Evolutionary conservation across 2,888 invertebrate genomes (phyloP), one percentile per base, ranked within the genome.

Genomic region (Eulithis testata): DNA sequence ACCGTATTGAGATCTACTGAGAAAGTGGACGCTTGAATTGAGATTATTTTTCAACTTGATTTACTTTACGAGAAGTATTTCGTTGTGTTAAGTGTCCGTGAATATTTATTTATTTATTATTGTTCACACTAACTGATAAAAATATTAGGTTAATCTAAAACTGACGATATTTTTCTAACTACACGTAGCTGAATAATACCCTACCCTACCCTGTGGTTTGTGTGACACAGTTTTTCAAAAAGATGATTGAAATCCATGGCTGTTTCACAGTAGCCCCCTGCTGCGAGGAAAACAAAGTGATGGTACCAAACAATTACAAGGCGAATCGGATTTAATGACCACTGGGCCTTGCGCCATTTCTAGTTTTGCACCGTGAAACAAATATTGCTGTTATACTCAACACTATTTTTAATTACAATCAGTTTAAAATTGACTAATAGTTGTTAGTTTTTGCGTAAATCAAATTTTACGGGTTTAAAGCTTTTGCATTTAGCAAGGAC

Each of bases 301-400:
- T 66, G 65, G 59, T 51, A 65, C 63, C 63, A 80, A 81, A 81
- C 81, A 82, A 80, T 82, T 68, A 74, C 82, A 79, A 84, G 78
- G 84, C 77, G 69, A 82, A 79, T 81, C 75, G 65, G 71, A 78
- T 81, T 80, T 77, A 76, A 82, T 82, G 76, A 68, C 68, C 75
- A 71, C 61, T 53, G 71, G 73, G 69, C 86, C 86, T 83, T 82
- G 86, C 72, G 79, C 85, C 73, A 80, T 82, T 81, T 85, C 70
- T 69, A 62, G 66, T 68, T 70, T 70, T 70, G 69, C 66, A 70
- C 55, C 44, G 66, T 65, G 47, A 44, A 60, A 64, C 51, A 64
- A 65, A 72, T 73, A 21, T 21, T 21, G 21, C 21, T 21, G 21
- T 72, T 70, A 73, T 54, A 57, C 37, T 44, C 49, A 21, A 51